A percentile compares a stretch with the other conserved stretches of the same genome.
Conservation (phyloP, 2,797 vertebrate genomes). For the Cryptoprocta ferox region DNA sequence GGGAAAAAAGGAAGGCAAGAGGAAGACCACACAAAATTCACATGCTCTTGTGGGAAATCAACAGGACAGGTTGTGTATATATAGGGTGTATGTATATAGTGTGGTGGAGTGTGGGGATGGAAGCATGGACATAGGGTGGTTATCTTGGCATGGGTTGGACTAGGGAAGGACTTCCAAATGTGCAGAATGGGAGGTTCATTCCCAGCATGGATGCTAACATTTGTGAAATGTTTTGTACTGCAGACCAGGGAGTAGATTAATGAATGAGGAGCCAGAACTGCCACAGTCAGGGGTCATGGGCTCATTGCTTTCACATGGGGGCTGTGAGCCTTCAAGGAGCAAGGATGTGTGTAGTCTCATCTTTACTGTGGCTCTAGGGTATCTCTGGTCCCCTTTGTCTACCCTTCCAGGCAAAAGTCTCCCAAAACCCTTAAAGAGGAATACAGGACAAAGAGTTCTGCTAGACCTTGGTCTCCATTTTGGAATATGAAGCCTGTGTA, state of each 20-base stretch:
- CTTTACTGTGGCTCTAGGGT: not conserved
- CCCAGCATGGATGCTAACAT: not conserved
- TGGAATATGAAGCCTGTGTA: not conserved
- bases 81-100: fast-evolving
- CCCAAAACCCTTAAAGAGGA: not conserved
- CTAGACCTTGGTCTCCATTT: not conserved
- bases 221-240: not conserved
- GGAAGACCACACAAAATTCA: not conserved
- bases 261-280: too few species aligned
- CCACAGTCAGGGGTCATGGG: fast-evolving
- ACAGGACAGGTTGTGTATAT: not conserved
- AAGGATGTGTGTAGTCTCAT: fast-evolving
- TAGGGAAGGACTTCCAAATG: not conserved
- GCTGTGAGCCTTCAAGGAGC: not conserved
- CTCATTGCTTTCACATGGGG: fast-evolving
- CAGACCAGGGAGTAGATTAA: not conserved
- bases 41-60: not conserved
- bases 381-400: not conserved
- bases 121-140: too few species aligned
- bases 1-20: too few species aligned
- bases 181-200: not conserved
- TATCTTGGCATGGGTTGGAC: not conserved
- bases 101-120: fast-evolving
- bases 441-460: not conserved
- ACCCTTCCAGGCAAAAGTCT: not conserved